A percentile compares a stretch with the other conserved stretches of the same genome.
phyloP scores from a whole-genome alignment of 2,888 invertebrate species.

The Diploptera punctata region DNA sequence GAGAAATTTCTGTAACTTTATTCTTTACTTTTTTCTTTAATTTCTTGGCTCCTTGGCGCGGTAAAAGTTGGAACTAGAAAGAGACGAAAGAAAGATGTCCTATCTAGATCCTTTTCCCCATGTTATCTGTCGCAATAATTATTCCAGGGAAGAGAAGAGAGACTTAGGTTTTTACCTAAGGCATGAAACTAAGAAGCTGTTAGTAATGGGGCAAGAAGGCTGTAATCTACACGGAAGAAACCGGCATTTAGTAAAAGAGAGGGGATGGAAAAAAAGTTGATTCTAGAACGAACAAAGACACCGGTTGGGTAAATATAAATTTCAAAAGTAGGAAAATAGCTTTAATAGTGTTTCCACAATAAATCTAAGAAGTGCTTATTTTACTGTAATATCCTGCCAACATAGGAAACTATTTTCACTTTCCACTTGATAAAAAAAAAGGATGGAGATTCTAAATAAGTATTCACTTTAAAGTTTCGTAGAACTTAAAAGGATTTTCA shows the following conservation, averaged over 20 bases:
- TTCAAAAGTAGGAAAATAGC: slow-evolving; percentile 6
- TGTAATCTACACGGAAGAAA: slow-evolving; percentile 23
- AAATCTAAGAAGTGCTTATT: neutral
- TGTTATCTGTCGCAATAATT: slow-evolving; percentile 42
- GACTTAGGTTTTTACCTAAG: slow-evolving; percentile 4
- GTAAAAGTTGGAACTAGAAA: neutral
- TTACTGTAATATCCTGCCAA: neutral
- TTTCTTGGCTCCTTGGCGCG: neutral
- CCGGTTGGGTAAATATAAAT: slow-evolving; percentile 1
- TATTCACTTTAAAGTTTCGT: too few species aligned
- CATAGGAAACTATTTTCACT: too few species aligned
- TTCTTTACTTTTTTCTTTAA: neutral
- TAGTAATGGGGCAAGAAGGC: slow-evolving; percentile 22
- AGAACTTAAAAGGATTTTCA: too few species aligned
- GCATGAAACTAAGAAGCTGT: slow-evolving; percentile 19
- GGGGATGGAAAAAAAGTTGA: neutral
- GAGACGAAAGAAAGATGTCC: neutral
- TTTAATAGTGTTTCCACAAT: neutral
- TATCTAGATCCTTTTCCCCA: slow-evolving; percentile 34
- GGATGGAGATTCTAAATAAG: too few species aligned
- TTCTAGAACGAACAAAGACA: neutral
- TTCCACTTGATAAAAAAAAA: too few species aligned
- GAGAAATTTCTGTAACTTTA: slow-evolving; percentile 21
- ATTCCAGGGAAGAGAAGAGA: slow-evolving; percentile 28
- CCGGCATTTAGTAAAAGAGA: neutral